Conservation (phyloP, 2,888 invertebrate species). For the Rugalucina vietnamica region DNA sequence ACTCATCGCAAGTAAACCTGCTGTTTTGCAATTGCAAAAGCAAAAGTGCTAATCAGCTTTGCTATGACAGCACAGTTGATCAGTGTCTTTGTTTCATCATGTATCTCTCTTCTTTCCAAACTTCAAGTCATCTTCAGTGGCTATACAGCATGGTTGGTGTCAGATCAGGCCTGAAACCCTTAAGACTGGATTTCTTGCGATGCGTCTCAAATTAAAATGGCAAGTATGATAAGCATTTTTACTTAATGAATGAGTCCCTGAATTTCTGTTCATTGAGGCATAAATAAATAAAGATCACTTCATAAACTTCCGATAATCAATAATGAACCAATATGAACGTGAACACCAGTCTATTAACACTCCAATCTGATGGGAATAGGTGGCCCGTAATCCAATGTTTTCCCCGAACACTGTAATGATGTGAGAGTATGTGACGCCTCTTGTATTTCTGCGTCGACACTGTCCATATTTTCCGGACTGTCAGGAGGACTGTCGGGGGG, state of each 20-base stretch:
- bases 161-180: no score
- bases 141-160: no score
- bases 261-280: constrained; percentile 6
- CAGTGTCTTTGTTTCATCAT: no score
- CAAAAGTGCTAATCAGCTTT: no score
- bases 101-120: no score
- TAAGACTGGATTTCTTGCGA: no score
- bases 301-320: neutral
- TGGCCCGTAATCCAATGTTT: constrained; percentile 42
- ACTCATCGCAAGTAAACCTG: no score
- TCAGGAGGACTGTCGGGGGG: constrained; percentile 60
- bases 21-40: no score
- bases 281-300: neutral
- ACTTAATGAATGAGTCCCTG: constrained; percentile 7
- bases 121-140: no score
- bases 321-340: neutral
- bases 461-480: constrained; percentile 35
- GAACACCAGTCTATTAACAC: constrained; percentile 36
- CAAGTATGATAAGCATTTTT: neutral
- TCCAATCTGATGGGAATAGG: constrained; percentile 44
- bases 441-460: neutral
- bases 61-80: no score
- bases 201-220: neutral
- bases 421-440: constrained; percentile 40
- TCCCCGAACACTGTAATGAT: constrained; percentile 30